Conservation (phyloP, 2,888 invertebrate species). For the Chaetogeoica ovagalla region DNA sequence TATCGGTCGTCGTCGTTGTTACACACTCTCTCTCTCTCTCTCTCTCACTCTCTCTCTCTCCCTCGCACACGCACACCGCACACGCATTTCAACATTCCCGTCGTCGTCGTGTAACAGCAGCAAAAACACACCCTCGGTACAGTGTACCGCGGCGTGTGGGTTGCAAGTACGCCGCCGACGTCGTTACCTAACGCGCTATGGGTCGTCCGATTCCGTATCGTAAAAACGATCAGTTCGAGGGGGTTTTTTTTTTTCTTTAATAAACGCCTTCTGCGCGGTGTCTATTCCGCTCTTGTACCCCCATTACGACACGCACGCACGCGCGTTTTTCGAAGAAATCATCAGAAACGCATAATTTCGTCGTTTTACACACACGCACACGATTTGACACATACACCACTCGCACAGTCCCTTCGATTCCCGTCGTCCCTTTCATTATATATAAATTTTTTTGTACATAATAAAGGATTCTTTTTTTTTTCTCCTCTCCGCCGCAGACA, state of each 20-base stretch:
- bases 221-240: constrained; percentile 38
- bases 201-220: constrained; percentile 35
- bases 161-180: too few relatives aligned
- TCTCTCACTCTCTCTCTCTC: too few relatives aligned
- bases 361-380: constrained; percentile 38
- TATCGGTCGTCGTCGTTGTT: too few relatives aligned
- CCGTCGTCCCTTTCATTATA: constrained; percentile 28
- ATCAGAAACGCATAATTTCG: constrained; percentile 49
- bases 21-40: too few relatives aligned
- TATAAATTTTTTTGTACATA: neutral
- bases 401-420: constrained; percentile 2
- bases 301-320: neutral
- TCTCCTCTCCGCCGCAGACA: too few relatives aligned
- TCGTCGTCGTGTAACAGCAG: too few relatives aligned
- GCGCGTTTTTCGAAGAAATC: constrained; percentile 34
- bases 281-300: too few relatives aligned
- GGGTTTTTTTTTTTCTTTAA: constrained; percentile 6
- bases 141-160: too few relatives aligned
- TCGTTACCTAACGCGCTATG: neutral
- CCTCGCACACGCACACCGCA: too few relatives aligned
- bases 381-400: constrained; percentile 31
- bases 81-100: too few relatives aligned
- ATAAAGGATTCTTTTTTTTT: constrained; percentile 14
- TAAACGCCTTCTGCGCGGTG: neutral
- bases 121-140: neutral